Percentiles rank a stretch among this genome's conserved stretches.
Conservation (phyloP, 2,113 vertebrate species). For the Chinchilla lanigera region DNA sequence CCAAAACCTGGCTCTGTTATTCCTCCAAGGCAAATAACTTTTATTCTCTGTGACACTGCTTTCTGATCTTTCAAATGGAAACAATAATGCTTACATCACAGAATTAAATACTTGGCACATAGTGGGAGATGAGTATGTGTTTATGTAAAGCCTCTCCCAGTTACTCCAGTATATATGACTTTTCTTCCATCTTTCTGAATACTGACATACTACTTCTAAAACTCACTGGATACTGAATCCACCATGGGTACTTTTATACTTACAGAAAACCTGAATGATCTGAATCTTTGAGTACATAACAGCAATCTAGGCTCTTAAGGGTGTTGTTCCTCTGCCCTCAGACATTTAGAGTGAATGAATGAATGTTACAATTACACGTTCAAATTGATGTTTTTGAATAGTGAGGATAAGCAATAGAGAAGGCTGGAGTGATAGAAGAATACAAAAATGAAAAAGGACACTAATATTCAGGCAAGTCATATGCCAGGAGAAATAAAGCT, state of each 20-base stretch:
- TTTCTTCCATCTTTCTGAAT: neutral
- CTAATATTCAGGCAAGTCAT: neutral
- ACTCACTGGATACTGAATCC: neutral
- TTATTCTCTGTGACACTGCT: neutral
- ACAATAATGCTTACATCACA: neutral
- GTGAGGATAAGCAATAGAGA: neutral
- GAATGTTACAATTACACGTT: neutral
- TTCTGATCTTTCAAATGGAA: slow-evolving; percentile 24
- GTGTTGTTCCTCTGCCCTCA: neutral
- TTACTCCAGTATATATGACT: neutral
- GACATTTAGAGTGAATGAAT: neutral
- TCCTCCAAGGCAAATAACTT: neutral
- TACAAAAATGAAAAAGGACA: neutral
- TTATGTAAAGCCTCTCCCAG: neutral
- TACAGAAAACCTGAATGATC: slow-evolving; percentile 13
- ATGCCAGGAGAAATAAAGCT: neutral
- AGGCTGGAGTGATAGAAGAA: neutral
- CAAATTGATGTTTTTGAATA: neutral
- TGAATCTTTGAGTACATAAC: neutral
- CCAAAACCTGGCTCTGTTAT: neutral
- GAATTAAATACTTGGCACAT: neutral
- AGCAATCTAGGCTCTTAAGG: neutral
- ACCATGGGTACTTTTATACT: neutral
- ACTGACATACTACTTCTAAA: neutral
- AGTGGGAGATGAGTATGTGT: neutral